Base-by-base conservation (phyloP, 2,888 invertebrate species). In the Colletes collaris region DNA sequence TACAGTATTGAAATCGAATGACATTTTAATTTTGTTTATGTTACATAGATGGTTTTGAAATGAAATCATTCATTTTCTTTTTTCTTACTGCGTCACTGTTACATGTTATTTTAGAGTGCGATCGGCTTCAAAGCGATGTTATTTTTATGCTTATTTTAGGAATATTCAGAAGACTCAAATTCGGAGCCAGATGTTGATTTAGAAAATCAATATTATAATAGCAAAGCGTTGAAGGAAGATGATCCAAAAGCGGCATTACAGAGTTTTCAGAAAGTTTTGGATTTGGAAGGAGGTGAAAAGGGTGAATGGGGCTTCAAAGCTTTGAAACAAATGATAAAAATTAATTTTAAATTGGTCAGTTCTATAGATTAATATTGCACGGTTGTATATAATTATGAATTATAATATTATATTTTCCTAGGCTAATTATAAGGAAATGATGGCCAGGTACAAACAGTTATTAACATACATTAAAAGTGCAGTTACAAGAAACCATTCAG, bases 261-360 rank as follows among this genome's bases (percentile, higher is more conserved):
- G 81, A 98, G 98, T 87, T 99, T 99, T 93, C 97, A 98, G 92
- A 97, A 98, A 93, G 99, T 99, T 10, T 94, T 99, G 83, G 99
- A 99, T 91, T 94, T 99, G 79, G 99, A 99, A 94, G 98, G 97
- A 55, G 98, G 98, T 0, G 99, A 99, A 87, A 99, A 99, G 93
- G 99, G 99, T 70, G 99, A 99, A 94, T 99, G 99, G 99, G 99
- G 99, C 0, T 99, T 99, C 93, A 99, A 99, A 93, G 99, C 99
- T 0, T 95, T 99, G 16, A 99, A 99, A 93, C 99, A 99, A 93
- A 99, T 99, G 99, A 99, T 99, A 64, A 99, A 99, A 94, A 99
- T 99, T 79, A 99, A 99, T 93, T 99, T 99, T 93, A 98, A 98
- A 95, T 94, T 99, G 95, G 98, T 98, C 93, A 93, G 95, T 92